Percentiles rank a stretch among this genome's conserved stretches.
Evolutionary conservation across 2,113 vertebrate genomes (phyloP).

Genomic region (Aix galericulata): DNA sequence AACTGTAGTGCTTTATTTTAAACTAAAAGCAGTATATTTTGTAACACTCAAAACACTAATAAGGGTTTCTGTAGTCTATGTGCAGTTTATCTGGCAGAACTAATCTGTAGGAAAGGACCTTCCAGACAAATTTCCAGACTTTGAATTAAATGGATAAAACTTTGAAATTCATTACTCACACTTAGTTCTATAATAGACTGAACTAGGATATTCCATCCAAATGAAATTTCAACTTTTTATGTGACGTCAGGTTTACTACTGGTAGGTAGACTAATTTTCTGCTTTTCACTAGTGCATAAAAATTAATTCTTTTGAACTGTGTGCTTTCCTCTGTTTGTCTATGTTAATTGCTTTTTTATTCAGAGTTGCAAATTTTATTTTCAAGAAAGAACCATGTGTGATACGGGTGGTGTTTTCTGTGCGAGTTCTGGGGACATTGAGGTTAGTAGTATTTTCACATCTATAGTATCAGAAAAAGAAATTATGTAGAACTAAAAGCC

Average conservation of each 20-base stretch:
- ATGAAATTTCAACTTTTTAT: neutral
- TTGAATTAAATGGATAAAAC: neutral
- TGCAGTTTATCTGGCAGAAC: neutral
- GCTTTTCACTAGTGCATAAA: neutral
- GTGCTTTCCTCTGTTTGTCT: neutral
- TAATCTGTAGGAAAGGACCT: neutral
- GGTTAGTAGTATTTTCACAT: conserved; percentile 26
- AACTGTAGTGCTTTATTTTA: neutral
- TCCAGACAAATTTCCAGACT: neutral
- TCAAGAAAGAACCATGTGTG: neutral
- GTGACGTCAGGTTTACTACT: neutral
- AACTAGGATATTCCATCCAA: neutral
- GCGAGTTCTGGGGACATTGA: neutral
- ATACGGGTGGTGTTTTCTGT: neutral
- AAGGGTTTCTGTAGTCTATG: fast-evolving
- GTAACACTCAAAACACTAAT: neutral
- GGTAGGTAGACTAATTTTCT: neutral
- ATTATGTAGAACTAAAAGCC: neutral
- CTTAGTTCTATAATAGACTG: neutral
- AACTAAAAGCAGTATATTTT: neutral
- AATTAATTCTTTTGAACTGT: neutral
- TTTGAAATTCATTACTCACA: neutral
- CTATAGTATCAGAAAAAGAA: conserved; percentile 12
- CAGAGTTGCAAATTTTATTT: neutral
- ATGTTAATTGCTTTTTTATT: neutral